Conservation (phyloP, 1,140 invertebrate genomes). For the Alviniconcha marisindica region DNA sequence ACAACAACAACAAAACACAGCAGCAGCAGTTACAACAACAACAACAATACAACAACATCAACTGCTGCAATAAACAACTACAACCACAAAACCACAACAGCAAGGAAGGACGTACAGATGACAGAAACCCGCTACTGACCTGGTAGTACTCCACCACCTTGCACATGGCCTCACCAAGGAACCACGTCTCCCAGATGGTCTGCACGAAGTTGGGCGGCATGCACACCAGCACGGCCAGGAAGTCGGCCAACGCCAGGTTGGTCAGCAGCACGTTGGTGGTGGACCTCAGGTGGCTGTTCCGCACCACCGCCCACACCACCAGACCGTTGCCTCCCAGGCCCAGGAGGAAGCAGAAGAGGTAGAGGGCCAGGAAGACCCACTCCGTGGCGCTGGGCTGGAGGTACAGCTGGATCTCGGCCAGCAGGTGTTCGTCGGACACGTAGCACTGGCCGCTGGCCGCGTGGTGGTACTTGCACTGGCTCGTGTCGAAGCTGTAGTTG, state of each 20-base stretch:
- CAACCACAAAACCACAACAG: too few relatives aligned
- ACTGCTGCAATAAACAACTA: too few relatives aligned
- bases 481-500: neutral
- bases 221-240: slow-evolving; percentile 92
- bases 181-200: slow-evolving; percentile 94
- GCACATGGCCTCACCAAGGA: slow-evolving; percentile 87
- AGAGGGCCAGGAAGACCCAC: slow-evolving; percentile 75
- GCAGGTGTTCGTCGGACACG: slow-evolving; percentile 40
- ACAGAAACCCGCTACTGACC: slow-evolving; percentile 79
- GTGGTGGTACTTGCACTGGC: slow-evolving; percentile 40
- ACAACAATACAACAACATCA: too few relatives aligned
- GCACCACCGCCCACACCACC: slow-evolving; percentile 90
- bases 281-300: slow-evolving; percentile 89
- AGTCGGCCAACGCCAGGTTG: slow-evolving; percentile 92
- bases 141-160: slow-evolving; percentile 90
- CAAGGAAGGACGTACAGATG: too few relatives aligned
- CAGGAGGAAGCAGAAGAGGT: slow-evolving; percentile 84
- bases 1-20: too few relatives aligned
- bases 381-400: slow-evolving; percentile 46
- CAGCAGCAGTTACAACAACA: too few relatives aligned
- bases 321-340: slow-evolving; percentile 91
- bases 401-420: slow-evolving; percentile 40
- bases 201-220: slow-evolving; percentile 87
- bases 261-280: slow-evolving; percentile 96
- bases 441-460: slow-evolving; percentile 40